Evolutionary conservation across 2,113 vertebrate species (phyloP).

Genomic region (Limnothrissa miodon): DNA sequence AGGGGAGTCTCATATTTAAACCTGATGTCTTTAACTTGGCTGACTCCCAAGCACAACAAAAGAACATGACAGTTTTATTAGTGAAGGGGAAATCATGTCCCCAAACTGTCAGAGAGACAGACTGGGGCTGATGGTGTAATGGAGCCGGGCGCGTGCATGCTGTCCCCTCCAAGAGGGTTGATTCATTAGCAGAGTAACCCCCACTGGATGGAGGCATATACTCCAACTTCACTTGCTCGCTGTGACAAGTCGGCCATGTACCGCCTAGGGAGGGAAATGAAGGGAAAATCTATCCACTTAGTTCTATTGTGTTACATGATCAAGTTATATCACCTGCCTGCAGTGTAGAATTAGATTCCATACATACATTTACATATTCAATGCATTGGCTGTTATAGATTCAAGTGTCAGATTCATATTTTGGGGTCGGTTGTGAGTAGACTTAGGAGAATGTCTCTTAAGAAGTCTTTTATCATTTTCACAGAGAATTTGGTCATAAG

Average conservation of each 20-base stretch:
- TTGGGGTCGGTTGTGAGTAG: too few relatives aligned
- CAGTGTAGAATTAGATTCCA: neutral
- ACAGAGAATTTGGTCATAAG: too few relatives aligned
- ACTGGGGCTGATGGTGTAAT: neutral
- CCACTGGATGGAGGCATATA: neutral
- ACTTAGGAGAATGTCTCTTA: too few relatives aligned
- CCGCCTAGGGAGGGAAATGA: neutral
- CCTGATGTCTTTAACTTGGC: neutral
- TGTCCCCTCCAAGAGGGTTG: neutral
- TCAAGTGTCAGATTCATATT: too few relatives aligned
- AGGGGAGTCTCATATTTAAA: slow-evolving; percentile 11
- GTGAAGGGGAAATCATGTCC: slow-evolving; percentile 20
- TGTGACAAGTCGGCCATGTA: neutral
- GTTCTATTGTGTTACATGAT: neutral
- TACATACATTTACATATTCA: neutral
- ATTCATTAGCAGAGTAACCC: neutral
- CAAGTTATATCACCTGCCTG: neutral
- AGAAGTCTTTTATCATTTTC: too few relatives aligned
- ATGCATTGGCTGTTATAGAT: neutral
- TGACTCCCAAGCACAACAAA: slow-evolving; percentile 11
- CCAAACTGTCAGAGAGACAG: slow-evolving; percentile 29
- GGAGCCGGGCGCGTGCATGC: neutral
- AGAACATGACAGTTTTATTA: slow-evolving; percentile 20
- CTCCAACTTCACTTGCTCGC: neutral
- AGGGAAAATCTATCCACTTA: neutral